These are phyloP conservation scores for Acropora yongei DNA, from an alignment of 64 coral and sea anemone genomes.

Conservation along the genomic window DNA sequence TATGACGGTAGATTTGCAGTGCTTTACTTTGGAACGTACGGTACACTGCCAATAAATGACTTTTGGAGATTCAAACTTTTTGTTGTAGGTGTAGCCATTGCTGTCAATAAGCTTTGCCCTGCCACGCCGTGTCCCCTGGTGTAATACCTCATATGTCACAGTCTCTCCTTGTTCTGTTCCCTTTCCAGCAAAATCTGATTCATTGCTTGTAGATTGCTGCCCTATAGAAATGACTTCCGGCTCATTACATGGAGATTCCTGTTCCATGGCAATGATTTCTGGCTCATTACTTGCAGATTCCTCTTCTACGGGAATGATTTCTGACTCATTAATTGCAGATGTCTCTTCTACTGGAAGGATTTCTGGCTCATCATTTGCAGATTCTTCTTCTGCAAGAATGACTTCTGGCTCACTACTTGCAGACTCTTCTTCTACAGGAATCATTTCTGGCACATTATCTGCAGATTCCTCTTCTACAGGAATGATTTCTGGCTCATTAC, in stretches of 20 bases:
- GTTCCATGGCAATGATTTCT: not conserved
- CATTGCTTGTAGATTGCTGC: not conserved
- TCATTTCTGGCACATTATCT: not conserved
- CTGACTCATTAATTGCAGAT: no score
- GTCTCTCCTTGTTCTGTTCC: not conserved
- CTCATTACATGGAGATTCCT: not conserved
- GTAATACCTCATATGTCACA: not conserved
- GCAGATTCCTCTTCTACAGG: not conserved
- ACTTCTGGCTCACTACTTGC: no score
- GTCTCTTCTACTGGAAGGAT: no score
- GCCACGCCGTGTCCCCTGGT: not conserved
- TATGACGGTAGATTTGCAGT: not conserved
- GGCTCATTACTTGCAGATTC: not conserved
- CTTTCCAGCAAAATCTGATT: not conserved
- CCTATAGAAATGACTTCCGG: not conserved
- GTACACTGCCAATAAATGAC: constrained; percentile 11
- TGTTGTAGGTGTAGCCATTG: constrained; percentile 34
- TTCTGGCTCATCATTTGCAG: no score
- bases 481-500: not conserved
- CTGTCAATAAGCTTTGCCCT: constrained; percentile 14
- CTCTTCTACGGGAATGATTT: no score
- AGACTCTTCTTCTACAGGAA: no score
- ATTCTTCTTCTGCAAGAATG: no score
- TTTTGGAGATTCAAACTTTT: not conserved
- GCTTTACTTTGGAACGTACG: constrained; percentile 6